phyloP scores from a whole-genome alignment of 2,888 invertebrate species.

The Gymnocheta viridis region DNA sequence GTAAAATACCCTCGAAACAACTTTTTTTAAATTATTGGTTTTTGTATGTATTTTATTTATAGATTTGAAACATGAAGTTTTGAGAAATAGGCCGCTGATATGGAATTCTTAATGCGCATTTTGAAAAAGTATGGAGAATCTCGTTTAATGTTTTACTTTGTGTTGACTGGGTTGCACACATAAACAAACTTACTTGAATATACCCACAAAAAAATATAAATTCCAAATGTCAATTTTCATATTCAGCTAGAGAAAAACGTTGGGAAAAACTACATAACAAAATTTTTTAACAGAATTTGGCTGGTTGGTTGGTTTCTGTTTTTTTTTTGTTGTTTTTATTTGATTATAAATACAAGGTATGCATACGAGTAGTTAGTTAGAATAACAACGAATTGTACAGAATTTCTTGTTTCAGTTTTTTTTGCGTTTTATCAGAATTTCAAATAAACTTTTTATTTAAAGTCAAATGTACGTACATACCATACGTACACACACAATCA shows the following conservation, averaged over 20 bases:
- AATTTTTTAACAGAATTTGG: constrained; percentile 16
- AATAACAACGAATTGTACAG: constrained; percentile 33
- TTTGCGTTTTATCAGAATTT: constrained; percentile 2
- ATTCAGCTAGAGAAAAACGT: constrained; percentile 41
- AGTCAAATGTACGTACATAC: background rate
- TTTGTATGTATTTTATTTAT: too few relatives aligned
- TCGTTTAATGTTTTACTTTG: background rate
- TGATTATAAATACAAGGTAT: constrained; percentile 48
- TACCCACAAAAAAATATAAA: constrained; percentile 35
- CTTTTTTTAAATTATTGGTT: too few relatives aligned
- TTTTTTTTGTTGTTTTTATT: constrained; percentile 2
- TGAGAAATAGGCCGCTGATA: too few relatives aligned
- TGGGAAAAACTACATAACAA: constrained; percentile 4
- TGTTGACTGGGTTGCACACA: background rate
- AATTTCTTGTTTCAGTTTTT: constrained; percentile 5
- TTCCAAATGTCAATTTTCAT: constrained; percentile 65
- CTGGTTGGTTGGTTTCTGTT: background rate
- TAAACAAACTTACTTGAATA: constrained; percentile 4
- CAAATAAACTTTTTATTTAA: constrained; percentile 27
- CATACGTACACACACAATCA: background rate
- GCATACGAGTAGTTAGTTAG: constrained; percentile 25
- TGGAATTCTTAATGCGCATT: too few relatives aligned
- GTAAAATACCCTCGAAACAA: too few relatives aligned
- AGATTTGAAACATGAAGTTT: too few relatives aligned
- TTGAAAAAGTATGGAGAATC: too few relatives aligned